Percentiles rank a stretch among this genome's conserved stretches.
Evolutionary conservation across 37 sponge, comb jelly and placozoan genomes (phyloP).

Genomic region (Oscarella lobularis): DNA sequence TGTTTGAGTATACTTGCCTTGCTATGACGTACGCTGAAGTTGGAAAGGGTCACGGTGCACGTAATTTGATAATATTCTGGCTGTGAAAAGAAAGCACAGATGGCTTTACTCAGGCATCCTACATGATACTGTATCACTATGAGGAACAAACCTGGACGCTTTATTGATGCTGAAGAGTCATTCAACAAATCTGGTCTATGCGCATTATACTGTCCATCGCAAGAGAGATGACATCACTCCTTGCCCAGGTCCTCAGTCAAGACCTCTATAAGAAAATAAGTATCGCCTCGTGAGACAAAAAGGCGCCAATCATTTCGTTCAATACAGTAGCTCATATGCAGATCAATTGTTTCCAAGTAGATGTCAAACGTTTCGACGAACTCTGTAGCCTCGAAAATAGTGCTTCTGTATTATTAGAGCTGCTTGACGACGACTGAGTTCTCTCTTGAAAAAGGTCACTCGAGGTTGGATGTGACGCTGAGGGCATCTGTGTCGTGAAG

Average conservation of each 20-base stretch:
- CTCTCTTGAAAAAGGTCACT: too few relatives aligned
- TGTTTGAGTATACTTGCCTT: too few relatives aligned
- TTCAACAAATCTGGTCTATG: not conserved
- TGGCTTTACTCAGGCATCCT: too few relatives aligned
- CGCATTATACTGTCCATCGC: not conserved
- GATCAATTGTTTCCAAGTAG: not conserved
- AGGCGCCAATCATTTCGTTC: not conserved
- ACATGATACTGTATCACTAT: too few relatives aligned
- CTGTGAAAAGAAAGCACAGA: too few relatives aligned
- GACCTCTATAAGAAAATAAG: not conserved
- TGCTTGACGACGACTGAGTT: too few relatives aligned
- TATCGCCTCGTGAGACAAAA: not conserved
- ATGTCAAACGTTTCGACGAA: not conserved
- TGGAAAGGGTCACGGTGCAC: too few relatives aligned
- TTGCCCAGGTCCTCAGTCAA: not conserved
- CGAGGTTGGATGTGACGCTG: too few relatives aligned
- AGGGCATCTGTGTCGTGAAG: too few relatives aligned
- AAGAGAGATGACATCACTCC: not conserved
- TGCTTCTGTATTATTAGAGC: not conserved
- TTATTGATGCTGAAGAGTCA: too few relatives aligned
- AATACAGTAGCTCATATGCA: not conserved
- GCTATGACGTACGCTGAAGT: too few relatives aligned
- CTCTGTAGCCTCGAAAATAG: not conserved
- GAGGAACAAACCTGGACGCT: too few relatives aligned
- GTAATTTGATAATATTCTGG: not conserved